Conservation (phyloP, 2,113 vertebrate genomes). For the Pavo muticus region DNA sequence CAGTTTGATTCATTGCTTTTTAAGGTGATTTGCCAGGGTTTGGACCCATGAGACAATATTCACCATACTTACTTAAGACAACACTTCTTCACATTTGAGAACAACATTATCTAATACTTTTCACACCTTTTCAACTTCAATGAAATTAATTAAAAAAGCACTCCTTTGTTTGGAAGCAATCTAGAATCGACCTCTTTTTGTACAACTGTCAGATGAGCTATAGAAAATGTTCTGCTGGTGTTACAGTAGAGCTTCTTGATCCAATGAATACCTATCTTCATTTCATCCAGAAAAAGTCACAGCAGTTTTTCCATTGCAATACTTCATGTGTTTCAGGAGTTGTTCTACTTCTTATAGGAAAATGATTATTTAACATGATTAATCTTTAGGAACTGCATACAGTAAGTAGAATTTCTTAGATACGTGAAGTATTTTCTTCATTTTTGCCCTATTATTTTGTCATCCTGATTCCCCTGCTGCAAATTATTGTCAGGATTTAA, state of each 20-base stretch:
- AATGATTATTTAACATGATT: not conserved
- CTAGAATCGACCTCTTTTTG: not conserved
- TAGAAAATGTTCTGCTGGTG: not conserved
- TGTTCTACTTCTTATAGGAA: not conserved
- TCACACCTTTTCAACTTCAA: not conserved
- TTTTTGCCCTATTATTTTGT: not conserved
- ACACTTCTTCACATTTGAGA: not conserved
- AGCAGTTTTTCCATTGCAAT: not conserved
- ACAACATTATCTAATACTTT: not conserved
- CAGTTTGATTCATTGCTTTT: not conserved
- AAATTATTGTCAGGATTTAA: not conserved
- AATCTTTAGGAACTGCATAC: not conserved
- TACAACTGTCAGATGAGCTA: not conserved
- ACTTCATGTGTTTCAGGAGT: not conserved
- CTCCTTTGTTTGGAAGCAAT: not conserved
- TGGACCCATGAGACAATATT: not conserved
- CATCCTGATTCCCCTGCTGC: not conserved
- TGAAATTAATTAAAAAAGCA: not conserved
- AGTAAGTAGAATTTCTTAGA: not conserved
- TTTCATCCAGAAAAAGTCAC: not conserved
- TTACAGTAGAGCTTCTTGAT: not conserved
- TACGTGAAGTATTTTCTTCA: not conserved
- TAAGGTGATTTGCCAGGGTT: not conserved
- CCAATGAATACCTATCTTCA: not conserved
- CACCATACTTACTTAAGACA: not conserved